A percentile compares a stretch with the other conserved stretches of the same genome.
phyloP scores from a whole-genome alignment of 2,113 vertebrate species.

The Vulpes ferrilata region DNA sequence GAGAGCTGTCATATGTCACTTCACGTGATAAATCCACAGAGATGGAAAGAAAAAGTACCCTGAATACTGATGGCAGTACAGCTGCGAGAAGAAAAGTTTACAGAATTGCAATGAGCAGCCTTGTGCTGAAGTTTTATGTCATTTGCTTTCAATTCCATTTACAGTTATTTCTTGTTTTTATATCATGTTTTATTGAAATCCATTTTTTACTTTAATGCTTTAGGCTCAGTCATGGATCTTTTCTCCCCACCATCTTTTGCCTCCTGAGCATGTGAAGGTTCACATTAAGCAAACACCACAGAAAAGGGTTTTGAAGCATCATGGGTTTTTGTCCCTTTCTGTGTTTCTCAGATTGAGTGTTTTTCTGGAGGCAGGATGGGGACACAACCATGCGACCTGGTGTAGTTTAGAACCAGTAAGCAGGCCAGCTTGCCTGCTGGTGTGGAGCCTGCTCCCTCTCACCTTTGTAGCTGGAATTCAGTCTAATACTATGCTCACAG shows the following conservation, averaged over 20 bases:
- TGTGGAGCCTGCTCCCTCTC: neutral
- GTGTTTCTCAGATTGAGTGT: constrained; percentile 50
- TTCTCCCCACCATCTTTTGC: constrained; percentile 17
- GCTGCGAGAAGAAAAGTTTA: constrained; percentile 69
- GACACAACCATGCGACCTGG: neutral
- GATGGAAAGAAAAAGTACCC: constrained; percentile 17
- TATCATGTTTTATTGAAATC: constrained; percentile 84
- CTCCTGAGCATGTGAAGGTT: constrained; percentile 67
- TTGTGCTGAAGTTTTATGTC: constrained; percentile 71
- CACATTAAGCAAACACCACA: constrained; percentile 75
- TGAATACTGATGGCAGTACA: constrained; percentile 63
- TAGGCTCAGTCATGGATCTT: constrained; percentile 65
- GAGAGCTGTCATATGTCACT: neutral
- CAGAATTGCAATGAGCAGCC: constrained; percentile 65
- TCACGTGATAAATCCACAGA: neutral
- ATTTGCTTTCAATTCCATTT: constrained; percentile 81
- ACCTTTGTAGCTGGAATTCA: neutral
- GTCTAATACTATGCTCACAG: neutral
- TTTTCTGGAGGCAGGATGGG: constrained; percentile 61
- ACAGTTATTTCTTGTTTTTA: constrained; percentile 83
- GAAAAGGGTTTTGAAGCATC: constrained; percentile 63
- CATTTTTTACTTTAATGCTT: constrained; percentile 83
- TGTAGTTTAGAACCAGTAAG: neutral
- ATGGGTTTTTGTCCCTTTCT: constrained; percentile 2
- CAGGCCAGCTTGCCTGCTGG: neutral